phyloP scores from a whole-genome alignment of 2,888 invertebrate genomes.

The Cerastoderma edule region DNA sequence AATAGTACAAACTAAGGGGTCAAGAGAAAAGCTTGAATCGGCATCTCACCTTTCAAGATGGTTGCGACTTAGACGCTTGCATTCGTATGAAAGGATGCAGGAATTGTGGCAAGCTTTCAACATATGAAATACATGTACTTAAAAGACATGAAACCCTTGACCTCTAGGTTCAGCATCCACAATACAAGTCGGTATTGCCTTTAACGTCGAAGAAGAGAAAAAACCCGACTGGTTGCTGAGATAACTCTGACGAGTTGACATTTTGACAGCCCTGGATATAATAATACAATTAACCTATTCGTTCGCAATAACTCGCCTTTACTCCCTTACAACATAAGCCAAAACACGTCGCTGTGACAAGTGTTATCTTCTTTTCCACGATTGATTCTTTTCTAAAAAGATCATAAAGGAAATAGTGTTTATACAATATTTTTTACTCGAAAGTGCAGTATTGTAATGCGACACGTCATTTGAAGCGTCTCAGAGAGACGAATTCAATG shows the following conservation, averaged over 20 bases:
- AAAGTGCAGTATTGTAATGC: neutral
- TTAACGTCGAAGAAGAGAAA: no score
- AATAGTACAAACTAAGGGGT: no score
- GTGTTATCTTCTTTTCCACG: neutral
- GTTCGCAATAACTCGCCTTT: neutral
- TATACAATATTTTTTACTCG: neutral
- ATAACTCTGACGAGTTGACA: no score
- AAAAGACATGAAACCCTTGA: neutral
- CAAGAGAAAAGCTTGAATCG: no score
- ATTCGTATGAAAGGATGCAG: no score
- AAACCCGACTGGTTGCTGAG: no score
- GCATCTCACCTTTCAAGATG: no score
- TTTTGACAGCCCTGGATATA: neutral
- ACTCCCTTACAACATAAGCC: neutral
- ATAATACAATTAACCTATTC: conserved; percentile 5
- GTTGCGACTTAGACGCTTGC: no score
- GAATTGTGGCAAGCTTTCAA: neutral
- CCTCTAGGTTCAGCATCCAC: neutral
- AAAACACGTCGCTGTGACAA: neutral
- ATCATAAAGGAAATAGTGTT: neutral
- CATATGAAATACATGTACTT: neutral
- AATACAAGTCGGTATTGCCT: neutral
- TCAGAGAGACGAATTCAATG: no score
- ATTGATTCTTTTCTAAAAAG: neutral
- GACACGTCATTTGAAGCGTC: no score